phyloP scores from a whole-genome alignment of 2,888 invertebrate genomes.

The Iselma pallidipennis region DNA sequence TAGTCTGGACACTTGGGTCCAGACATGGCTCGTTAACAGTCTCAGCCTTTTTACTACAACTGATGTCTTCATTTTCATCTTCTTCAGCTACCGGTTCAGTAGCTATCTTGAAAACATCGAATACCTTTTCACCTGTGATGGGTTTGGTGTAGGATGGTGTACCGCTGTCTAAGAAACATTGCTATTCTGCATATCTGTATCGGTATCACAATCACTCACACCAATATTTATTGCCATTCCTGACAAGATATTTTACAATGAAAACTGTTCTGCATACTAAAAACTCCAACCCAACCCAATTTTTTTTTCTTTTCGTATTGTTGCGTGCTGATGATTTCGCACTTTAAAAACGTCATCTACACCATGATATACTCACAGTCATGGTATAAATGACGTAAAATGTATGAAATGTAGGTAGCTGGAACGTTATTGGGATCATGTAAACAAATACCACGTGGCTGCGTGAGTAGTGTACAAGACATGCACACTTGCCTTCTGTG shows the following conservation, averaged over 20 bases:
- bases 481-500: constrained; percentile 6
- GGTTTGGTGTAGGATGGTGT: constrained; percentile 42
- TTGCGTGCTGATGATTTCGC: background rate
- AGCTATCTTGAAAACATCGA: constrained; percentile 49
- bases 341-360: background rate
- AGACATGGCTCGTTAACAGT: constrained; percentile 40
- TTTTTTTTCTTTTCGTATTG: background rate
- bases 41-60: constrained; percentile 12
- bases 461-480: constrained; percentile 23
- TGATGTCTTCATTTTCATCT: constrained; percentile 50
- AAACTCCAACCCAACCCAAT: background rate
- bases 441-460: constrained; percentile 26
- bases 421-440: constrained; percentile 8
- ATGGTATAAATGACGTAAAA: background rate
- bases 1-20: constrained; percentile 33
- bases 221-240: constrained; percentile 27
- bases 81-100: constrained; percentile 48
- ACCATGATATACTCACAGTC: background rate
- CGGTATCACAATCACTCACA: constrained; percentile 31
- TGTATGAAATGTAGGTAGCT: constrained; percentile 15
- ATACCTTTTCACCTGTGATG: constrained; percentile 43
- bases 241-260: constrained; percentile 14
- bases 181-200: constrained; percentile 44
- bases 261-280: background rate
- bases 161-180: constrained; percentile 38